phyloP scores from a whole-genome alignment of 2,797 vertebrate species.

The Amblyopsis hoosieri region DNA sequence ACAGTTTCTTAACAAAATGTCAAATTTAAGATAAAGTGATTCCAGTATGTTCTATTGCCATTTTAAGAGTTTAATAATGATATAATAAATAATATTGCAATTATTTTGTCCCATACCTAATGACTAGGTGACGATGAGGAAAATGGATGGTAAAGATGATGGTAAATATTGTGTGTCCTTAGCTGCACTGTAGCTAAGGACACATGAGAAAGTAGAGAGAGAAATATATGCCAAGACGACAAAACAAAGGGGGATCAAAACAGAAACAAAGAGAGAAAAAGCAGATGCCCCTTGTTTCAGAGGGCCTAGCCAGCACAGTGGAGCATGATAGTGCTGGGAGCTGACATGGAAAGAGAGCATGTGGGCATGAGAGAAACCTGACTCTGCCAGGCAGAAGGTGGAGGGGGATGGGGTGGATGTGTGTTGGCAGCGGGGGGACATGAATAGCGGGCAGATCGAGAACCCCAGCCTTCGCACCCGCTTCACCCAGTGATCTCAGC shows the following conservation, averaged over 20 bases:
- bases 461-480: conserved; percentile 46
- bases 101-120: background rate
- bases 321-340: conserved; percentile 22
- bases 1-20: no score
- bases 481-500: conserved; percentile 55
- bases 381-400: conserved; percentile 28
- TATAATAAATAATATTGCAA: no score
- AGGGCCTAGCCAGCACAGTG: conserved; percentile 52
- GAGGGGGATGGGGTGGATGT: conserved; percentile 27
- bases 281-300: conserved; percentile 14
- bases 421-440: conserved; percentile 42
- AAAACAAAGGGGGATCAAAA: conserved; percentile 1
- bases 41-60: no score
- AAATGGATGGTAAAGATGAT: conserved; percentile 35
- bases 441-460: conserved; percentile 43
- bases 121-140: conserved; percentile 54
- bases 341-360: conserved; percentile 22
- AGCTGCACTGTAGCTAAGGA: background rate
- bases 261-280: background rate
- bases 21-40: no score
- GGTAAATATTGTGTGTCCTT: no score
- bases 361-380: conserved; percentile 42
- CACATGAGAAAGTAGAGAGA: background rate
- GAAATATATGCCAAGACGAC: background rate
- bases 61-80: no score